A percentile compares a stretch with the other conserved stretches of the same genome.
Evolutionary conservation across 2,113 vertebrate genomes (phyloP).

Genomic region (Elephantulus edwardii): DNA sequence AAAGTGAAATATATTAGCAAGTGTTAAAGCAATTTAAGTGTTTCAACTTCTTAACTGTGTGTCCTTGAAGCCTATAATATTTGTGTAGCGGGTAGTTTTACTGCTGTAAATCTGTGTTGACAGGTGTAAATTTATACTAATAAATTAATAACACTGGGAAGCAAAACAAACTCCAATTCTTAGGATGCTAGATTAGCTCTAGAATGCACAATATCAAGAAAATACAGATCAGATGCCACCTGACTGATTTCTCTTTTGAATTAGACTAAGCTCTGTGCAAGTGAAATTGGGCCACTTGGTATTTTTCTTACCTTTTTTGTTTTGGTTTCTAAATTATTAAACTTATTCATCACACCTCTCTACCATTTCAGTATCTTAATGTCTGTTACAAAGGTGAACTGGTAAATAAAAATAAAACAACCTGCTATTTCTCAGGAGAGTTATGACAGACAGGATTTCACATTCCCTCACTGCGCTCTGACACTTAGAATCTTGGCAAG

Average conservation of each 20-base stretch:
- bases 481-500: background rate
- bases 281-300: slow-evolving; percentile 70
- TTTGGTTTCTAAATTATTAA: slow-evolving; percentile 68
- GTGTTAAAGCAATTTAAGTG: slow-evolving; percentile 26
- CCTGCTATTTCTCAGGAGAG: background rate
- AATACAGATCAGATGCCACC: slow-evolving; percentile 66
- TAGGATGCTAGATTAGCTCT: slow-evolving; percentile 59
- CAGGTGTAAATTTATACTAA: slow-evolving; percentile 81
- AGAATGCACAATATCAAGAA: slow-evolving; percentile 72
- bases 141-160: slow-evolving; percentile 80
- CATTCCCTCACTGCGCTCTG: background rate
- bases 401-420: slow-evolving; percentile 18
- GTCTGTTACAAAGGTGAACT: slow-evolving; percentile 39
- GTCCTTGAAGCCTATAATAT: slow-evolving; percentile 75
- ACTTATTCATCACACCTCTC: slow-evolving; percentile 28
- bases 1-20: slow-evolving; percentile 55
- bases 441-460: background rate
- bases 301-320: slow-evolving; percentile 42
- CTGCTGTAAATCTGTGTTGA: slow-evolving; percentile 77
- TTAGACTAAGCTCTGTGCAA: slow-evolving; percentile 58
- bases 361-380: background rate
- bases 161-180: slow-evolving; percentile 71
- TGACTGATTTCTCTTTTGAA: slow-evolving; percentile 73
- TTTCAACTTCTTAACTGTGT: slow-evolving; percentile 54
- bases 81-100: slow-evolving; percentile 36